A percentile compares a stretch with the other conserved stretches of the same genome.
Evolutionary conservation across 1,140 invertebrate genomes (phyloP).

Genomic region (Ylistrum balloti): DNA sequence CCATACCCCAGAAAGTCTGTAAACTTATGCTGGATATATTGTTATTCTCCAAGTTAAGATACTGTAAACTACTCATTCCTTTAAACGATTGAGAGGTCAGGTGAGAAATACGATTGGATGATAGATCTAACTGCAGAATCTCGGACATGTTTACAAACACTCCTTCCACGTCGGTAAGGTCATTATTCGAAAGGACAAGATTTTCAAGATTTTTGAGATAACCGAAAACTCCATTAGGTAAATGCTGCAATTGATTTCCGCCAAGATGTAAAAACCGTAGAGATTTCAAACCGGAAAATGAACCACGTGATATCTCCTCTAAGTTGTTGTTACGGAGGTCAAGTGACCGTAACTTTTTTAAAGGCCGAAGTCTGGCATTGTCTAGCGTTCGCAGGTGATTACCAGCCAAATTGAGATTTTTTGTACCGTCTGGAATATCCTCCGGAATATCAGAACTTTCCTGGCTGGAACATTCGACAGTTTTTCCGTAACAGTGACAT

Average conservation of each 20-base stretch:
- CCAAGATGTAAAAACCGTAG: not conserved
- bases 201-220: not conserved
- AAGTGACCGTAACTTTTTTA: not conserved
- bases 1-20: not conserved
- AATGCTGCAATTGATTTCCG: conserved; percentile 2
- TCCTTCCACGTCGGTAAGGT: not conserved
- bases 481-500: not conserved
- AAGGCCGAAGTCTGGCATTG: not conserved
- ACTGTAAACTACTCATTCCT: not conserved
- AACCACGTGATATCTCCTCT: not conserved
- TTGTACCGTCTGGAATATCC: not conserved
- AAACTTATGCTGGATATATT: not conserved
- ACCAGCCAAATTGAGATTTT: not conserved
- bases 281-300: conserved; percentile 25
- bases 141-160: not conserved
- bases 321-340: not conserved
- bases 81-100: not conserved
- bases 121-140: not conserved
- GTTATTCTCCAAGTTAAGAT: not conserved
- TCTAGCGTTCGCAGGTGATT: not conserved
- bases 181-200: conserved; percentile 20
- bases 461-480: not conserved
- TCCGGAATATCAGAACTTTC: not conserved
- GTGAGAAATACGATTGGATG: not conserved
- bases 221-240: not conserved